Evolutionary conservation across 2,888 invertebrate genomes (phyloP).

Genomic region (Lysandra bellargus): DNA sequence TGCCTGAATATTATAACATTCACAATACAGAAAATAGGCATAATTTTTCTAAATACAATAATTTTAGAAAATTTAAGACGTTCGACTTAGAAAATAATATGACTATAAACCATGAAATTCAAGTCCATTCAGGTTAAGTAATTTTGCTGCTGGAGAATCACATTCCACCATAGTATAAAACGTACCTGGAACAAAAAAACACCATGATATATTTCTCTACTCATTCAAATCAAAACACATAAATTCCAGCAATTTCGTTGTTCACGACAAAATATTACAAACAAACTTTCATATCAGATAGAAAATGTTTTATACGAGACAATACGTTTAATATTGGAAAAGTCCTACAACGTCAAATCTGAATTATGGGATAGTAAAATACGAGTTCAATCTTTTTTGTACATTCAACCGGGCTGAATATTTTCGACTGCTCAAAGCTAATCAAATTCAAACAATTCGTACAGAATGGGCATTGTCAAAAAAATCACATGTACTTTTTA

Average conservation of each 20-base stretch:
- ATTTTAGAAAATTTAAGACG: too few species aligned
- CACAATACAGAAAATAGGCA: too few species aligned
- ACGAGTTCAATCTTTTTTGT: constrained; percentile 25
- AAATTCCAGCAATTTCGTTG: constrained; percentile 23
- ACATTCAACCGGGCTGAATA: constrained; percentile 16
- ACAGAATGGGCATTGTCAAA: background rate
- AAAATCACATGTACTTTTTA: too few species aligned
- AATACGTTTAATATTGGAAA: constrained; percentile 31
- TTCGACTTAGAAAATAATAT: too few species aligned
- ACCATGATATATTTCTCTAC: background rate
- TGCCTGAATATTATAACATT: background rate
- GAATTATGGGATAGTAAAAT: constrained; percentile 31
- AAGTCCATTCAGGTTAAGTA: too few species aligned
- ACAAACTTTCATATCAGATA: constrained; percentile 29
- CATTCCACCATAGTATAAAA: background rate
- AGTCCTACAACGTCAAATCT: constrained; percentile 29
- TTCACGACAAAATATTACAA: constrained; percentile 26
- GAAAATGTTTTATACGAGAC: constrained; percentile 30
- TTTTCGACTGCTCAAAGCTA: background rate
- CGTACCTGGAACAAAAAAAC: constrained; percentile 22
- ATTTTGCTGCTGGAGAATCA: too few species aligned
- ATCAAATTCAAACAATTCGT: background rate
- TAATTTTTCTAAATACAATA: too few species aligned
- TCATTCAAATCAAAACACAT: constrained; percentile 21
- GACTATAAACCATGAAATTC: too few species aligned